phyloP scores from a whole-genome alignment of 1,140 invertebrate genomes.

The Anoplophora glabripennis region DNA sequence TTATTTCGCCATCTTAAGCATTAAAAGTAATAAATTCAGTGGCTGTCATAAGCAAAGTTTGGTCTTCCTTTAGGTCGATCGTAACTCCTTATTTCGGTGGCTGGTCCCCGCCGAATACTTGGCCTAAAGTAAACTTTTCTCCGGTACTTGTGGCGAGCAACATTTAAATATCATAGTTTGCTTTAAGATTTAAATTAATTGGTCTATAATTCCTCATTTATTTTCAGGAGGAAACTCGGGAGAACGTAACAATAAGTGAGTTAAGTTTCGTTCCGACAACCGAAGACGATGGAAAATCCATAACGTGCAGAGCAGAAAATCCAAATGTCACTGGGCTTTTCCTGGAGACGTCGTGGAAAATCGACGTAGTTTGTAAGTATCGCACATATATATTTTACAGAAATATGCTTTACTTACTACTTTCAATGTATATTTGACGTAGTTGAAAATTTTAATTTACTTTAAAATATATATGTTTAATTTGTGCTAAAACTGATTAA shows the following conservation, averaged over 20 bases:
- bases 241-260: conserved; percentile 80
- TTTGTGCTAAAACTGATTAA: no score
- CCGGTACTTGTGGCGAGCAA: conserved; percentile 16
- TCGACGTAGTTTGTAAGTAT: conserved; percentile 86
- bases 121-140: conserved; percentile 29
- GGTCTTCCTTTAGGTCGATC: conserved; percentile 23
- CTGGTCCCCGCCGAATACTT: conserved; percentile 20
- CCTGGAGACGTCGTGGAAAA: conserved; percentile 79
- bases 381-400: neutral
- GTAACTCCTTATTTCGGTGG: conserved; percentile 29
- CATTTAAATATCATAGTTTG: conserved; percentile 27
- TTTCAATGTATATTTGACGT: neutral
- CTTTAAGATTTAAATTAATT: conserved; percentile 36
- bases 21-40: conserved; percentile 21
- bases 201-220: conserved; percentile 35
- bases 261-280: conserved; percentile 78
- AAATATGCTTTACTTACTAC: neutral
- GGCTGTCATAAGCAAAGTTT: conserved; percentile 30
- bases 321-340: conserved; percentile 77
- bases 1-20: conserved; percentile 9
- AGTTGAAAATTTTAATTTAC: neutral
- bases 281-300: conserved; percentile 82
- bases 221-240: conserved; percentile 71
- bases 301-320: conserved; percentile 85
- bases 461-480: no score